These are phyloP conservation scores for Lycaon pictus DNA, from an alignment of 2,113 vertebrate genomes.

Conservation along the genomic window DNA sequence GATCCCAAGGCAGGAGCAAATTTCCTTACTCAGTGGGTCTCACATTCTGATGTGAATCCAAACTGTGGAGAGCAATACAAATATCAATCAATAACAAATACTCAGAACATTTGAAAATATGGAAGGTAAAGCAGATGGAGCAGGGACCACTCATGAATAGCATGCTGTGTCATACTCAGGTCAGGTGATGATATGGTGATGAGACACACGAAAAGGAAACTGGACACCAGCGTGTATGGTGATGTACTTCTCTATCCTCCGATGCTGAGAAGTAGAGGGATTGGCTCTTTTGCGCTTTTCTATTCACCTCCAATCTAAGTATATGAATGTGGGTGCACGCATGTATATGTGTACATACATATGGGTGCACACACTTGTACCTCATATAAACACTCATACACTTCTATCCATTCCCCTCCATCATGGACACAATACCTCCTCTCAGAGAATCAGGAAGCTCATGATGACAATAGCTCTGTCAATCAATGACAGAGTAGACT, in stretches of 20 bases:
- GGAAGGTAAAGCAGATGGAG: too few species aligned
- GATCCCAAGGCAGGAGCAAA: not conserved
- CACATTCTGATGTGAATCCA: not conserved
- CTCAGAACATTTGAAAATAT: not conserved
- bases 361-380: not conserved
- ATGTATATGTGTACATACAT: not conserved
- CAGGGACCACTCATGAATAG: not conserved
- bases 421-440: not conserved
- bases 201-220: not conserved
- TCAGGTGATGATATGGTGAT: not conserved
- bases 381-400: not conserved
- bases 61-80: not conserved
- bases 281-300: not conserved
- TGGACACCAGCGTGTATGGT: too few species aligned
- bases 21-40: not conserved
- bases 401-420: not conserved
- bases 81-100: not conserved
- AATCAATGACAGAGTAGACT: not conserved
- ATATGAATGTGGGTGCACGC: not conserved
- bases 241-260: not conserved
- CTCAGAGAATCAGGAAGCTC: not conserved
- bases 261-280: not conserved
- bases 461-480: not conserved
- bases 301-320: not conserved
- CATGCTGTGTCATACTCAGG: too few species aligned